phyloP scores from a whole-genome alignment of 2,888 invertebrate genomes.

The Dexiosoma caninum region DNA sequence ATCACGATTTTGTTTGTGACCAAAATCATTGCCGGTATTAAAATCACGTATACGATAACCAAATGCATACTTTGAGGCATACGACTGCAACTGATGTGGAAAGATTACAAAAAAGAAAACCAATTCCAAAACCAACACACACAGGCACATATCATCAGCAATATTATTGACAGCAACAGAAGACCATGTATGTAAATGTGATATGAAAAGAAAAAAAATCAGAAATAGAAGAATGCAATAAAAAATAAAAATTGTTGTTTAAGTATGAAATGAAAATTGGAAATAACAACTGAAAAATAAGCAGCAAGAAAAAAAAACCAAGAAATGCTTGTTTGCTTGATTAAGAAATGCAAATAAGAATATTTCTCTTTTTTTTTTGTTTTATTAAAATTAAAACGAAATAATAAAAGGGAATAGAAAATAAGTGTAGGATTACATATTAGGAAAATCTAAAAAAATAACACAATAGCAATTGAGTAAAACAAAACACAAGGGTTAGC shows the following conservation, averaged over 20 bases:
- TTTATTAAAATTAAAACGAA: not conserved
- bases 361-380: constrained; percentile 10
- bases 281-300: constrained; percentile 13
- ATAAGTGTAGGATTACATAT: not conserved
- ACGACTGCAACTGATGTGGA: constrained; percentile 79
- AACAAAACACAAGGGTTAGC: too few relatives aligned
- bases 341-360: constrained; percentile 53
- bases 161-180: not conserved
- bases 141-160: not conserved
- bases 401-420: not conserved
- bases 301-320: not conserved
- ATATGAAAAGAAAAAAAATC: constrained; percentile 56
- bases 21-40: constrained; percentile 85
- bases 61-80: constrained; percentile 82
- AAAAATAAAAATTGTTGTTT: constrained; percentile 4
- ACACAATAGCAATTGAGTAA: too few relatives aligned
- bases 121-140: too few relatives aligned
- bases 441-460: not conserved
- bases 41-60: constrained; percentile 86
- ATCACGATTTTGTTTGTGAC: constrained; percentile 84
- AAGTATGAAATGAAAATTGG: constrained; percentile 43
- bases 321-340: constrained; percentile 38
- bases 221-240: constrained; percentile 27
- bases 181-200: constrained; percentile 26
- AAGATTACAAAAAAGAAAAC: constrained; percentile 16